Evolutionary conservation across 2,888 invertebrate species (phyloP), one percentile per base, ranked within the genome.

Genomic region (Alitta virens): DNA sequence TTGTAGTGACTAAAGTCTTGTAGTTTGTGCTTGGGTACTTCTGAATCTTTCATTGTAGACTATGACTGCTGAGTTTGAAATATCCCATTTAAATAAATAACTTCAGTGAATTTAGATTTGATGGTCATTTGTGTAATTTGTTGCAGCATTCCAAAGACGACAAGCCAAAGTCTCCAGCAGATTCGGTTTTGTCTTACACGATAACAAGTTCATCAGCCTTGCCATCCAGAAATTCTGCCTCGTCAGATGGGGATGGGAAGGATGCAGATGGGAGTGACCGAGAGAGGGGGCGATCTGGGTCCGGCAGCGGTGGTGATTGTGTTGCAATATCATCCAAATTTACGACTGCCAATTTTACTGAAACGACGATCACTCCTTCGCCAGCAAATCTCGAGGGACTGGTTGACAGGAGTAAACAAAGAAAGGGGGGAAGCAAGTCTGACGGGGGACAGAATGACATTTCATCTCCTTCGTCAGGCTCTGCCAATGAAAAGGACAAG

Each of bases 271-370:
- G 62, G 64, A 38, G 49, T 59, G 33, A 66, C 21, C 5, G 24
- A 16, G 50, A 33, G 14, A 50, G 46, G 1, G 56, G 38, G n/a
- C 14, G 33, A 16, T 56, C 56, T 5, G 43, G 43, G 12, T 25
- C 14, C 21, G 18, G 56, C 14, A 25, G 56, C 3, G 33, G 18
- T 2, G 43, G 43, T 1, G 42, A 25, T 12, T 24, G 42, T 2
- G 26, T 43, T 1, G 49, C 57, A 14, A 49, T 26, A 3, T 16
- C 58, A 7, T 38, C 52, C 24, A 52, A 27, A 24, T 88, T 90
- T 60, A 69, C 70, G 12, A 68, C 70, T 5, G 68, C 70, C 2
- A 68, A 69, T 59, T 70, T 69, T 60, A 59, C 55, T 2, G 70
- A 69, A 50, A 66, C 67, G 1, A 70, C 67, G 18, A 66, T 69